Percentiles rank a stretch among this genome's conserved stretches.
phyloP scores from a whole-genome alignment of 1,140 invertebrate species.

The Eumaeus atala region DNA sequence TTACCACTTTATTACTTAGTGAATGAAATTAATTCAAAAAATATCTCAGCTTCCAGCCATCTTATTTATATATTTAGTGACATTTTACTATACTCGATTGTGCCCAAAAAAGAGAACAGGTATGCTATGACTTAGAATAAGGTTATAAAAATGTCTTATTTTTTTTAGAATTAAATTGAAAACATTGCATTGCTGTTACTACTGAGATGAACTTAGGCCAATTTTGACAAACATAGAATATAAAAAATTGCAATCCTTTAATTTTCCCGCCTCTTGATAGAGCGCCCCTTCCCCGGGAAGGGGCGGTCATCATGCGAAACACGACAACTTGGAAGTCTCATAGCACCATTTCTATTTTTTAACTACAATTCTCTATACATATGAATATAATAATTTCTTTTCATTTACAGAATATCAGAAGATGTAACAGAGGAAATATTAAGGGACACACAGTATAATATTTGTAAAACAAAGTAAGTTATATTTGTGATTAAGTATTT shows the following conservation, averaged over 20 bases:
- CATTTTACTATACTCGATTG: conserved; percentile 43
- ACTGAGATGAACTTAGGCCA: neutral
- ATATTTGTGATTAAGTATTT: conserved; percentile 20
- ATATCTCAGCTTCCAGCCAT: conserved; percentile 32
- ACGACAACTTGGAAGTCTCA: too few species aligned
- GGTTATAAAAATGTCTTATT: conserved; percentile 17
- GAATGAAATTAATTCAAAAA: conserved; percentile 33
- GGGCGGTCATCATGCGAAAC: too few species aligned
- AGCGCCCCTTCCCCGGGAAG: too few species aligned
- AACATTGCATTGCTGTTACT: neutral
- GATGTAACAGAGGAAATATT: conserved; percentile 38
- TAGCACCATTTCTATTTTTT: too few species aligned
- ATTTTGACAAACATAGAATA: too few species aligned
- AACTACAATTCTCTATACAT: too few species aligned
- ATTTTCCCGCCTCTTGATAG: too few species aligned
- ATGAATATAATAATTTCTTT: conserved; percentile 14
- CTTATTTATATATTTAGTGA: conserved; percentile 48
- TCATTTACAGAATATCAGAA: conserved; percentile 46
- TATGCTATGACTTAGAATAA: conserved; percentile 20
- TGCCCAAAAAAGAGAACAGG: conserved; percentile 57
- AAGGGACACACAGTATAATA: conserved; percentile 31
- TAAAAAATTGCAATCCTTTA: too few species aligned
- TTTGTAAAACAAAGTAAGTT: conserved; percentile 35
- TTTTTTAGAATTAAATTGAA: conserved; percentile 37
- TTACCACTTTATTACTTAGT: conserved; percentile 47